Percentiles rank a stretch among this genome's conserved stretches.
phyloP scores from a whole-genome alignment of 2,797 vertebrate genomes.

The Schizopygopsis pylzovi region DNA sequence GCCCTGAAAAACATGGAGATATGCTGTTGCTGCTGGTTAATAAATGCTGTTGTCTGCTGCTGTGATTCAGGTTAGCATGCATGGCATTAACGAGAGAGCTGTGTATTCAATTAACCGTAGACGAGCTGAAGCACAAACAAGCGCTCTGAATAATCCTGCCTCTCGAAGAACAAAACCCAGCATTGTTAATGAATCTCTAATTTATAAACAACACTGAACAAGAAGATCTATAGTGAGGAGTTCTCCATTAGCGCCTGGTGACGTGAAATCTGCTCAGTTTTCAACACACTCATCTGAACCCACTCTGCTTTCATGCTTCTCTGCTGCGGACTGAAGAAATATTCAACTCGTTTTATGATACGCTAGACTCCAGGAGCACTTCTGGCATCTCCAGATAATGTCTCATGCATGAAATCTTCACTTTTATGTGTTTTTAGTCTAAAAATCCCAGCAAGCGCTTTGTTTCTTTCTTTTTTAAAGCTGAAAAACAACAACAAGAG shows the following conservation, averaged over 20 bases:
- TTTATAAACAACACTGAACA: not conserved
- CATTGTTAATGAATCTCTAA: not conserved
- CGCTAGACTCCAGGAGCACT: no score
- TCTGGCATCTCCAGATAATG: conserved; percentile 9
- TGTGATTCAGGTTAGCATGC: conserved; percentile 21
- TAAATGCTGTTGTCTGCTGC: not conserved
- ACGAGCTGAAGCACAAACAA: conserved; percentile 8
- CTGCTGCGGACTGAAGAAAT: not conserved
- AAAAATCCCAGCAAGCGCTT: not conserved
- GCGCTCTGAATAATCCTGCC: not conserved
- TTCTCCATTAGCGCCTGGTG: not conserved
- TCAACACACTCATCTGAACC: not conserved
- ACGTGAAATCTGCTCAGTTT: not conserved
- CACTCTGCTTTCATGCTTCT: not conserved
- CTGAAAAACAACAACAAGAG: not conserved
- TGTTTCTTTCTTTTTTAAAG: not conserved
- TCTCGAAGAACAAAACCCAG: not conserved
- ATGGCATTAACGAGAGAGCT: conserved; percentile 36
- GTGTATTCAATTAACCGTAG: not conserved
- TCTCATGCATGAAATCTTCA: not conserved
- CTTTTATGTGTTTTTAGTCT: not conserved
- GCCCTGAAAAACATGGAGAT: conserved; percentile 18
- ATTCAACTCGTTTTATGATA: no score
- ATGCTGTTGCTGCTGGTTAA: conserved; percentile 1
- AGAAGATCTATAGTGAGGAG: not conserved